Base-by-base conservation (phyloP, 1,140 invertebrate genomes). In the Stenopsyche tienmushanensis region DNA sequence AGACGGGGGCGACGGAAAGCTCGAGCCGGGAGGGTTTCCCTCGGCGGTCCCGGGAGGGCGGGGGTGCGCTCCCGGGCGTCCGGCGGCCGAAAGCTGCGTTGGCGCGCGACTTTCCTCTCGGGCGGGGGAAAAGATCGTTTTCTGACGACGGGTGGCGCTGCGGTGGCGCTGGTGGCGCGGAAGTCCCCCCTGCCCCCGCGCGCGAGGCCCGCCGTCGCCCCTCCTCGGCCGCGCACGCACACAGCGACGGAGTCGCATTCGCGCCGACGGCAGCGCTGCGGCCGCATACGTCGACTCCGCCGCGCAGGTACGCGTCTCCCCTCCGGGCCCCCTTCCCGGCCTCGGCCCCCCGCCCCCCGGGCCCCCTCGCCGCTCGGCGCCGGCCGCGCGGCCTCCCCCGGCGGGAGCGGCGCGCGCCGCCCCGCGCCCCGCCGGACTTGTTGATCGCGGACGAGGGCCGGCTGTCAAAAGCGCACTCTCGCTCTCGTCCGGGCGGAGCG, bases 241-340 rank as follows among this genome's bases (percentile, higher is more conserved):
- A 10, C 25, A 26, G 41, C 41, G 41, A 23, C 34, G 34, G n/a
- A n/a, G n/a, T n/a, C n/a, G n/a, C n/a, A n/a, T n/a, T n/a, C 34
- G 34, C 54, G 54, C 18, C 54, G 54, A 39, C 54, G 54, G 1
- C 23, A 20, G 54, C 54, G 34, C 20, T 57, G 53, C 23, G 26
- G 13, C 24, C 23, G 50, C 50, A 53, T 25, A 15, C 50, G 50
- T 18, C 23, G 25, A 18, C 50, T 18, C 25, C 52, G 18, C 50
- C 18, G 50, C 18, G 50, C 24, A n/a, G n/a, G n/a, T n/a, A n/a
- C n/a, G n/a, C n/a, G n/a, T n/a, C n/a, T n/a, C n/a, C n/a, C n/a
- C 7, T 39, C 7, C 34, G n/a, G n/a, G n/a, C n/a, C n/a, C n/a
- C n/a, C n/a, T n/a, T n/a, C n/a, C n/a, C n/a, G n/a, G n/a, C n/a